phyloP scores from a whole-genome alignment of 2,888 invertebrate species.

The Drosophila anomalata region DNA sequence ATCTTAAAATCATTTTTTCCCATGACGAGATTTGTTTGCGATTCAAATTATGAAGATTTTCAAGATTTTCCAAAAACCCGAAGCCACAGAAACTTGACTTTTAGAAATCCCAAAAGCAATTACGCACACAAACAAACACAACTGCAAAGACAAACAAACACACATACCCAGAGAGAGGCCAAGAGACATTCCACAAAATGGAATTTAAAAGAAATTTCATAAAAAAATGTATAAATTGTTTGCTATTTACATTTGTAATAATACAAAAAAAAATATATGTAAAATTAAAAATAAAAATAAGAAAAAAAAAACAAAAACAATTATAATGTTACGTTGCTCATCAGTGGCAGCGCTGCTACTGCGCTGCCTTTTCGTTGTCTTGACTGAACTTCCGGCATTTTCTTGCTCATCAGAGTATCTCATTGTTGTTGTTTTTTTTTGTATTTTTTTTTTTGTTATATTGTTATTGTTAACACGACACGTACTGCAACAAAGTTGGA shows the following conservation, averaged over 20 bases:
- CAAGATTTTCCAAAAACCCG: slow-evolving; percentile 9
- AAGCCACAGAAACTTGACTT: slow-evolving; percentile 11
- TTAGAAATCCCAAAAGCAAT: slow-evolving; percentile 37
- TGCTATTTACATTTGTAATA: slow-evolving; percentile 29
- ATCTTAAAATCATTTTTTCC: slow-evolving; percentile 14
- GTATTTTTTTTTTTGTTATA: slow-evolving; percentile 16
- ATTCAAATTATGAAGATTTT: slow-evolving; percentile 31
- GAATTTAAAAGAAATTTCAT: slow-evolving; percentile 19
- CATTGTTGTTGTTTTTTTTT: slow-evolving; percentile 24
- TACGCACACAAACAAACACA: slow-evolving; percentile 8
- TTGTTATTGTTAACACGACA: slow-evolving; percentile 43
- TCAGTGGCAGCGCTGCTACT: slow-evolving; percentile 4
- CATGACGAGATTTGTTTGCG: slow-evolving; percentile 33
- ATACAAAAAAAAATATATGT: slow-evolving; percentile 27
- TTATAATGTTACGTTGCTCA: slow-evolving; percentile 2
- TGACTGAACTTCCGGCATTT: slow-evolving; percentile 71
- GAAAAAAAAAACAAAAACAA: slow-evolving; percentile 11
- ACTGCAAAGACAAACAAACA: not conserved
- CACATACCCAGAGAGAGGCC: not conserved
- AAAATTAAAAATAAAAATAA: slow-evolving; percentile 41
- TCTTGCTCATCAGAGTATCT: slow-evolving; percentile 58
- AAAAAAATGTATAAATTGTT: not conserved
- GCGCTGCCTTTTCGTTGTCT: slow-evolving; percentile 43
- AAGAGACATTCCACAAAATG: slow-evolving; percentile 2
- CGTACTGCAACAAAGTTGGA: slow-evolving; percentile 43